Conservation (phyloP, 2,113 vertebrate species). For the Thinocorus orbignyianus region DNA sequence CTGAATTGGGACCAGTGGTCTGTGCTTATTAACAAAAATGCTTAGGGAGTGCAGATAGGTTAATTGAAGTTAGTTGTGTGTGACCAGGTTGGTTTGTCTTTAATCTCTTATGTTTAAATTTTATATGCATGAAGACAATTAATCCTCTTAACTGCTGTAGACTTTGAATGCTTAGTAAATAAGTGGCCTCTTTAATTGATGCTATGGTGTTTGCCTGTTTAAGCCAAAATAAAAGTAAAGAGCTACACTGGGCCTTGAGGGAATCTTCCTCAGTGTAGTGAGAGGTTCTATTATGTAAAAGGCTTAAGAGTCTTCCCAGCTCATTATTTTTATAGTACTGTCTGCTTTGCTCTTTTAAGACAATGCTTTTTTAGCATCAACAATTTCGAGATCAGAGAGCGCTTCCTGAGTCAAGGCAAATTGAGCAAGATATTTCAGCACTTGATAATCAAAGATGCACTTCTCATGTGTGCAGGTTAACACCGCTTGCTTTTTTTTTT, state of each 20-base stretch:
- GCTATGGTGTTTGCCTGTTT: conserved; percentile 38
- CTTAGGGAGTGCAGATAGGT: conserved; percentile 42
- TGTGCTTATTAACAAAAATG: conserved; percentile 58
- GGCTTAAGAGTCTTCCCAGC: conserved; percentile 34
- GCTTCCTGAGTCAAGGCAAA: conserved; percentile 56
- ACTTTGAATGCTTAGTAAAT: conserved; percentile 65
- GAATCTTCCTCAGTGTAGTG: conserved; percentile 28
- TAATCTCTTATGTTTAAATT: conserved; percentile 68
- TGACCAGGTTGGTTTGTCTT: conserved; percentile 71
- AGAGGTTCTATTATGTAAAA: conserved; percentile 31
- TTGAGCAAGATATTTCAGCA: conserved; percentile 43
- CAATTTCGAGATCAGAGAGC: conserved; percentile 63
- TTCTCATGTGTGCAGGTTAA: conserved; percentile 25
- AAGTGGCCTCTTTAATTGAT: conserved; percentile 57
- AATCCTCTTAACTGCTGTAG: conserved; percentile 67
- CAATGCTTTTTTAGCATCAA: conserved; percentile 53
- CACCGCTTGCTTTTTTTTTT: neutral
- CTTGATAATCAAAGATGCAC: conserved; percentile 47
- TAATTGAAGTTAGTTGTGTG: conserved; percentile 69
- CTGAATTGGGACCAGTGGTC: conserved; percentile 2
- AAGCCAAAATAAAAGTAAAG: conserved; percentile 48
- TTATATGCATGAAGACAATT: conserved; percentile 68
- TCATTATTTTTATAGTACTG: conserved; percentile 60
- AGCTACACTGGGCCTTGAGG: conserved; percentile 14
- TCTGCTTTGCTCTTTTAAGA: conserved; percentile 54